phyloP scores from a whole-genome alignment of 1,140 invertebrate genomes.

The Cydia strobilella region DNA sequence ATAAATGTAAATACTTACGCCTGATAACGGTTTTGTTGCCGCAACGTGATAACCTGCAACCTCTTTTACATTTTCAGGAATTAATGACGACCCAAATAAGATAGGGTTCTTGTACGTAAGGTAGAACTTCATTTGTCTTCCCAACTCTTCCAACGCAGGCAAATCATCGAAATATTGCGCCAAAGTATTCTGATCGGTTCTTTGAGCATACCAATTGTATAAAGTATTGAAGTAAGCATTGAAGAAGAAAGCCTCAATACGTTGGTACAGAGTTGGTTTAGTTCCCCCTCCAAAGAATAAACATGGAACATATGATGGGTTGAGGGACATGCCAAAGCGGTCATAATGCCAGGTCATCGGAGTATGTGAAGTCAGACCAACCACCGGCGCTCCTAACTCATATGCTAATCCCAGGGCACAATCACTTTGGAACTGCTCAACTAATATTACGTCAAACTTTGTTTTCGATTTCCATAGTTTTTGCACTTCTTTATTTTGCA shows the following conservation, averaged over 20 bases:
- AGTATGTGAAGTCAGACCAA: constrained; percentile 79
- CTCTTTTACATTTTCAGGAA: constrained; percentile 40
- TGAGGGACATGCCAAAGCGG: constrained; percentile 78
- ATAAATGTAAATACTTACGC: constrained; percentile 42
- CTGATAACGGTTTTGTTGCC: constrained; percentile 36
- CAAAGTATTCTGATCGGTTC: constrained; percentile 26
- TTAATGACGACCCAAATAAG: constrained; percentile 40
- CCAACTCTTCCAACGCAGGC: constrained; percentile 78
- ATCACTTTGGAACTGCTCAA: constrained; percentile 84
- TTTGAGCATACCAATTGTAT: constrained; percentile 22
- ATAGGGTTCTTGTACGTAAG: constrained; percentile 72
- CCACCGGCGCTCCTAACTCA: constrained; percentile 81
- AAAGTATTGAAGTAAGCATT: constrained; percentile 44
- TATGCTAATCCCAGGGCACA: constrained; percentile 83
- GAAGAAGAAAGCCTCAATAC: constrained; percentile 67
- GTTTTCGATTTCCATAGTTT: constrained; percentile 67
- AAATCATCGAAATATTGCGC: constrained; percentile 55
- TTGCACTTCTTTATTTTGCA: constrained; percentile 68
- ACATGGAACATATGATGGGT: constrained; percentile 79
- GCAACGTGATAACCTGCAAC: constrained; percentile 52
- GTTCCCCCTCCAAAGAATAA: constrained; percentile 76
- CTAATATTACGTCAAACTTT: constrained; percentile 83
- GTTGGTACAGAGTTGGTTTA: constrained; percentile 74
- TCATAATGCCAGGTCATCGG: constrained; percentile 80
- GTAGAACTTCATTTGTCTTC: constrained; percentile 78